Evolutionary conservation across 2,888 invertebrate genomes (phyloP).

Genomic region (Ichneumon xanthorius): DNA sequence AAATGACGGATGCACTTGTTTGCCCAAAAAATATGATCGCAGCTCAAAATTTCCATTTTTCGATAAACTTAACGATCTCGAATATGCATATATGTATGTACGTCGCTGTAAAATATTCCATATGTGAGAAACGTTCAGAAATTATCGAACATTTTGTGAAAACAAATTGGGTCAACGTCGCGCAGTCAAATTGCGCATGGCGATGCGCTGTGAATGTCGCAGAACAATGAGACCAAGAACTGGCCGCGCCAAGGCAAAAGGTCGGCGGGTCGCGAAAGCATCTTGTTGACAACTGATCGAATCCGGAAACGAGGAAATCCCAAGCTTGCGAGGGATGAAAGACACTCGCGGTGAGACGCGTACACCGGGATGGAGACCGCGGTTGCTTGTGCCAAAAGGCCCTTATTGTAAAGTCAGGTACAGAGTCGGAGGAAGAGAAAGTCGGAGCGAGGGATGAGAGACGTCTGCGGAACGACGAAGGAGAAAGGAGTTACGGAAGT

Average conservation of each 20-base stretch:
- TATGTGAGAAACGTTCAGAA: neutral
- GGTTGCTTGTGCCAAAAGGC: neutral
- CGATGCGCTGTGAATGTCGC: too few relatives aligned
- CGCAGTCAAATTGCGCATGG: too few relatives aligned
- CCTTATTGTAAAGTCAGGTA: neutral
- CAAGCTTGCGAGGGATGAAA: neutral
- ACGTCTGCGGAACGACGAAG: neutral
- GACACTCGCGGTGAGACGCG: neutral
- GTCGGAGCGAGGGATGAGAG: neutral
- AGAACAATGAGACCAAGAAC: too few relatives aligned
- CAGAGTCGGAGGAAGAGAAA: slow-evolving; percentile 3
- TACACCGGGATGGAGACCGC: neutral
- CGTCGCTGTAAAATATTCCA: too few relatives aligned
- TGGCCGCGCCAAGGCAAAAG: neutral
- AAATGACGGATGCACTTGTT: neutral
- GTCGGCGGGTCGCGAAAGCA: neutral
- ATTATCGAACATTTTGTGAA: neutral
- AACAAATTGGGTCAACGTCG: neutral
- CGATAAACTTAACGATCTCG: slow-evolving; percentile 1
- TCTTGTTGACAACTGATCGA: neutral
- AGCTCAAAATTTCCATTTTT: slow-evolving; percentile 1
- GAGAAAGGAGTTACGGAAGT: slow-evolving; percentile 20
- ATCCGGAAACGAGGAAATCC: neutral
- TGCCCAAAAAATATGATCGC: neutral
- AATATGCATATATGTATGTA: neutral